Conservation (phyloP, 1,140 invertebrate genomes). For the Capitella teleta region DNA sequence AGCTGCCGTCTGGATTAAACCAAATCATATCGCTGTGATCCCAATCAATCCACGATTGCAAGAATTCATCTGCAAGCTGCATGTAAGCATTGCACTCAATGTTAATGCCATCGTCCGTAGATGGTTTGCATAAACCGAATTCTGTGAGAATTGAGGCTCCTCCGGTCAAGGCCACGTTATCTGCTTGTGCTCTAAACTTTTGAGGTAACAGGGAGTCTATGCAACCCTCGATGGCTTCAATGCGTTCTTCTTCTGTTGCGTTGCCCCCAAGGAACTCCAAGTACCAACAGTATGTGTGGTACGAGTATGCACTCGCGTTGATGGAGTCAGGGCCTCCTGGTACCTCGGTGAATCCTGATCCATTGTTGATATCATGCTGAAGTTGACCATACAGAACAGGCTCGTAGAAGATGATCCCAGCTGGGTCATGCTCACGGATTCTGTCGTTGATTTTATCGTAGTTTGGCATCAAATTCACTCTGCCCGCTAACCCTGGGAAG, state of each 20-base stretch:
- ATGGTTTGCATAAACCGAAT: constrained; percentile 19
- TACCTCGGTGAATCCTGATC: constrained; percentile 18
- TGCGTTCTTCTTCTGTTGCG: constrained; percentile 5
- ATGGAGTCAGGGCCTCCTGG: constrained; percentile 15
- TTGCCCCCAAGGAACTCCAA: constrained; percentile 1
- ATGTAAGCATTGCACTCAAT: constrained; percentile 18
- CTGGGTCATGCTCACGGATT: constrained; percentile 17
- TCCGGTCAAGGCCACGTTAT: constrained; percentile 13
- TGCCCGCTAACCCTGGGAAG: constrained; percentile 19
- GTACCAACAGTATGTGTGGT: constrained; percentile 24
- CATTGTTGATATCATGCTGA: constrained; percentile 11
- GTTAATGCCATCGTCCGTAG: constrained; percentile 5
- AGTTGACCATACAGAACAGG: constrained; percentile 22
- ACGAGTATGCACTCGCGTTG: constrained; percentile 16
- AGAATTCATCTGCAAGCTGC: constrained; percentile 14
- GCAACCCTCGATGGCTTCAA: constrained; percentile 12
- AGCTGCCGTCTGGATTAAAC: constrained; percentile 11
- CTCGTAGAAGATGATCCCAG: constrained; percentile 21
- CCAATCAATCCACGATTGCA: constrained; percentile 26
- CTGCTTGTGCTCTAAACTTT: constrained; percentile 5
- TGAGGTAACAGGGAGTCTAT: constrained; percentile 13
- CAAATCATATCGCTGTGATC: constrained; percentile 21
- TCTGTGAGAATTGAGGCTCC: constrained; percentile 20
- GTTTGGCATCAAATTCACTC: constrained; percentile 16
- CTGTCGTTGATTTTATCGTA: constrained; percentile 16